Base-by-base conservation (phyloP, 2,113 vertebrate genomes). In the Hemiprocne comata region DNA sequence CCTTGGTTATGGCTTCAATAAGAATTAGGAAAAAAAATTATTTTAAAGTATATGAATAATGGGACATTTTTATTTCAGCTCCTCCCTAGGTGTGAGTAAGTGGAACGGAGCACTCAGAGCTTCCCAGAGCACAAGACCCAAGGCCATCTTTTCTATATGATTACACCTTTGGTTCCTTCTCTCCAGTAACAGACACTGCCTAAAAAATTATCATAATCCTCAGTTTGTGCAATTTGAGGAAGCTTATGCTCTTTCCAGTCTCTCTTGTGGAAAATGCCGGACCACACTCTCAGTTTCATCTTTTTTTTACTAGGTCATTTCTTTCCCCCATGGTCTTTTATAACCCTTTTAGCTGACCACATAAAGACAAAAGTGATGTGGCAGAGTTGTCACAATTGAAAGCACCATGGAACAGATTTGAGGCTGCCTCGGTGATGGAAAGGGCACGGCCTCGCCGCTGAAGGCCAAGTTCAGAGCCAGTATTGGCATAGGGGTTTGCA, bases 171-270 rank as follows among this genome's bases (percentile, higher is more conserved):
- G 16, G 3, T 61, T 67, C 57, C 50, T 87, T 65, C 40, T 44
- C 21, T 75, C 76, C 34, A 58, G 34, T 7, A 29, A 76, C 85
- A 74, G 7, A 36, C 29, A 61, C 21, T 79, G 66, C 54, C 24
- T 72, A 29, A 75, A 38, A 11, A 69, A 31, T 9, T 6, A 42
- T 51, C 38, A 24, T 50, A 87, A 73, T 54, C 34, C 54, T 85
- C 71, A 46, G 0, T 1, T 50, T 79, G 40, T 46, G 21, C 29
- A n/a, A 36, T 65, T 33, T 64, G 38, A 82, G 34, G 44, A 91
- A 78, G 4, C 6, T 6, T 17, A 61, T 40, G 0, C 1, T 73
- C 28, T 81, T 74, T 65, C 24, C 53, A 69, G 0, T 31, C 24
- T 70, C 50, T 71, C 5, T 29, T 24, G 9, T 36, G 78, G 58